Percentiles rank a stretch among this genome's conserved stretches.
Evolutionary conservation across 1,140 invertebrate species (phyloP).

Genomic region (Drosophila pseudoobscura): DNA sequence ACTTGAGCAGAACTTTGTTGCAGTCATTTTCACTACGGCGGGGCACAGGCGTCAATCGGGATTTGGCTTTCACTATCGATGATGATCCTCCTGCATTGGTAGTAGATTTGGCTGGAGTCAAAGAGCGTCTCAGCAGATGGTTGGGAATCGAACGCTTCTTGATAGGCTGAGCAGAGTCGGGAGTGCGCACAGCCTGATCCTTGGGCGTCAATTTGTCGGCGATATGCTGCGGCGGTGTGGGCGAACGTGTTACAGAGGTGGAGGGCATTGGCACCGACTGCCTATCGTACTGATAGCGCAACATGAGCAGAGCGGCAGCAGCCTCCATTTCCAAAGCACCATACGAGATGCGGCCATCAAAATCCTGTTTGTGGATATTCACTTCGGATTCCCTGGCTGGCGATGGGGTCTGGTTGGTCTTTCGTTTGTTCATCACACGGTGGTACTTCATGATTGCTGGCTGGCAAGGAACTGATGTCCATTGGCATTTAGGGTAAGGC

Average conservation of each 20-base stretch:
- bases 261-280: conserved; percentile 13
- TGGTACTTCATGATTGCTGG: conserved; percentile 36
- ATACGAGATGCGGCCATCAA: not conserved
- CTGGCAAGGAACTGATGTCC: conserved; percentile 29
- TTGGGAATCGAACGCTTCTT: conserved; percentile 62
- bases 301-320: conserved; percentile 56
- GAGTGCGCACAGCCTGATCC: conserved; percentile 37
- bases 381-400: conserved; percentile 7
- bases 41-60: conserved; percentile 7
- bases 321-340: conserved; percentile 60
- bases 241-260: conserved; percentile 11
- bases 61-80: conserved; percentile 45
- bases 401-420: conserved; percentile 14
- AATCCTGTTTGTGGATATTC: not conserved
- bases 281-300: conserved; percentile 64
- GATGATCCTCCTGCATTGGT: not conserved
- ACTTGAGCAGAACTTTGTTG: conserved; percentile 56
- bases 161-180: conserved; percentile 38
- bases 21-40: not conserved
- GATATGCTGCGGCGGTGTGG: conserved; percentile 16
- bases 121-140: conserved; percentile 38
- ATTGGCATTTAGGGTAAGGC: not conserved
- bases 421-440: conserved; percentile 39
- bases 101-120: conserved; percentile 38
- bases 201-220: conserved; percentile 52